These are phyloP conservation scores for Isotomurus palustris DNA, from an alignment of 2,888 invertebrate species.

Conservation along the genomic window DNA sequence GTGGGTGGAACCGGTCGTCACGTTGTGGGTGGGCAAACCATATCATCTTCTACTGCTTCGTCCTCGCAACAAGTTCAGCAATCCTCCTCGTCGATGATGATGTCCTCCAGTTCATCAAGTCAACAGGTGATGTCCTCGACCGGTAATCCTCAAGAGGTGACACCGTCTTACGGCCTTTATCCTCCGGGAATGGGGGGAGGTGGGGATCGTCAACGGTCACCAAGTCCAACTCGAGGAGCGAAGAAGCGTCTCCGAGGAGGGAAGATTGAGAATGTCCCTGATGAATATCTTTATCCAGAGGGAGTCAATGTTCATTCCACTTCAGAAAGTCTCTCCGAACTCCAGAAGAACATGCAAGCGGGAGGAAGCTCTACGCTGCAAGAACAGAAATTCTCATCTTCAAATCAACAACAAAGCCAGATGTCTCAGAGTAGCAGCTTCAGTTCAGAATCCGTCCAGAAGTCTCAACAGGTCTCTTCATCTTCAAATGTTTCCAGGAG, in stretches of 20 bases:
- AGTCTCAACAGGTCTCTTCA: not conserved
- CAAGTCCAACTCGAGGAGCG: slow-evolving; percentile 5
- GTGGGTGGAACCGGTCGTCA: not conserved
- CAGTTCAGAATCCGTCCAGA: slow-evolving; percentile 7
- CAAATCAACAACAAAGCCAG: too few relatives aligned
- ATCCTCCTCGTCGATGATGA: not conserved
- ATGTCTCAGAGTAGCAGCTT: not conserved
- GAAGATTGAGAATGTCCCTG: slow-evolving; percentile 35
- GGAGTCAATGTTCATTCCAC: slow-evolving; percentile 25
- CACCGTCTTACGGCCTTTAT: slow-evolving; percentile 14
- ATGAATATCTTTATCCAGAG: slow-evolving; percentile 35
- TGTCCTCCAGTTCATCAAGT: slow-evolving; percentile 6
- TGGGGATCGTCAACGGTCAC: too few relatives aligned
- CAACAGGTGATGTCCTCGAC: not conserved
- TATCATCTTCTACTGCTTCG: too few relatives aligned
- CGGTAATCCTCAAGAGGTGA: slow-evolving; percentile 4
- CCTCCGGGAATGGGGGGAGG: too few relatives aligned
- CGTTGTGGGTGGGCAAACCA: slow-evolving; percentile 5
- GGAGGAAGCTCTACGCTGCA: not conserved
- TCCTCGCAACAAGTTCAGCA: slow-evolving; percentile 7
- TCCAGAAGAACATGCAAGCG: slow-evolving; percentile 13
- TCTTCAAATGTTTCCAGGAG: not conserved
- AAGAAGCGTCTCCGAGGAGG: slow-evolving; percentile 36
- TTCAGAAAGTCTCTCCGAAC: slow-evolving; percentile 18
- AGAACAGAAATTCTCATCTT: too few relatives aligned